A percentile compares a stretch with the other conserved stretches of the same genome.
phyloP scores from a whole-genome alignment of 1,140 invertebrate species.

The Megalopta genalis region DNA sequence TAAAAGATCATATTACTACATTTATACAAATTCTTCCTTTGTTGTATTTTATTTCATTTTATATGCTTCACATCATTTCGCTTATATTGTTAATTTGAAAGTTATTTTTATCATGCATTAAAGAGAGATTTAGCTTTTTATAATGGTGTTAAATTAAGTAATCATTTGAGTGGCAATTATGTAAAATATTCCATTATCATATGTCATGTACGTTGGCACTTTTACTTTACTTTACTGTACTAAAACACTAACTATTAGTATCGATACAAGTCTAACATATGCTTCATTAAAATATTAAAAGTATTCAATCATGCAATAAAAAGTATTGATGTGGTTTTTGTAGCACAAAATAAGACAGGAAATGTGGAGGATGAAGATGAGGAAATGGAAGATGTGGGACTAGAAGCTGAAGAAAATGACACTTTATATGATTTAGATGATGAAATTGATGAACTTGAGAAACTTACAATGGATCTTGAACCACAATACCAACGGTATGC shows the following conservation, averaged over 20 bases:
- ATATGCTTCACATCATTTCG: neutral
- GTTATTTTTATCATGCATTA: too few species aligned
- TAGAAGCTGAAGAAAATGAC: constrained; percentile 35
- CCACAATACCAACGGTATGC: constrained; percentile 68
- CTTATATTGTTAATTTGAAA: too few species aligned
- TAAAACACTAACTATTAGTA: neutral
- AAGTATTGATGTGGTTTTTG: constrained; percentile 38
- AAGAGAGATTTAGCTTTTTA: too few species aligned
- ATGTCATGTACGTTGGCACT: neutral
- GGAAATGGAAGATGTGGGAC: constrained; percentile 23
- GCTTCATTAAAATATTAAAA: neutral
- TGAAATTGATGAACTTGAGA: constrained; percentile 60
- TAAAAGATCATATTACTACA: neutral
- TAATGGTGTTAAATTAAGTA: too few species aligned
- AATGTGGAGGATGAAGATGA: constrained; percentile 28
- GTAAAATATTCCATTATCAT: too few species aligned
- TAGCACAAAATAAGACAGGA: constrained; percentile 54
- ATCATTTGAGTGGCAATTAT: too few species aligned
- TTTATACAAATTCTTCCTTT: neutral
- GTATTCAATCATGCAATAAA: neutral
- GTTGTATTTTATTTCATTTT: neutral
- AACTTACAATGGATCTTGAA: constrained; percentile 65
- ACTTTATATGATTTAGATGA: constrained; percentile 43
- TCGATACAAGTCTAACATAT: neutral
- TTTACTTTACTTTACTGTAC: constrained; percentile 32